phyloP scores from a whole-genome alignment of 2,797 vertebrate genomes.

The Trichosurus vulpecula region DNA sequence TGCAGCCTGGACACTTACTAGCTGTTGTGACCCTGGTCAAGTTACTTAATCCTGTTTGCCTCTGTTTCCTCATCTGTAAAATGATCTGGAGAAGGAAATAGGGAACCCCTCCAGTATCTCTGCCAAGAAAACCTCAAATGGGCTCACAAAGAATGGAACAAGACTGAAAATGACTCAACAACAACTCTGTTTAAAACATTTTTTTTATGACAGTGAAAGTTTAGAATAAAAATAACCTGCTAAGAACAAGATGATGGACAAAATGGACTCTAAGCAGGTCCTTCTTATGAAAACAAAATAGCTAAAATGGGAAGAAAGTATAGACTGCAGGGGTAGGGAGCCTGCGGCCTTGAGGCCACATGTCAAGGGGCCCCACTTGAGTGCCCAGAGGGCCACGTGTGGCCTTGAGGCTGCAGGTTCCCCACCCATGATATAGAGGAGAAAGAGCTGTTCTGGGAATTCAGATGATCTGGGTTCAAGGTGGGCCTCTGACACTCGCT shows the following conservation, averaged over 20 bases:
- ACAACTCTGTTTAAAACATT: not conserved
- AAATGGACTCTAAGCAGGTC: not conserved
- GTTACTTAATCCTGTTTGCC: not conserved
- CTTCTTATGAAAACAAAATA: not conserved
- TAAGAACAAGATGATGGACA: not conserved
- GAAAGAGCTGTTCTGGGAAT: not conserved
- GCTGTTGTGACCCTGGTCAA: not conserved
- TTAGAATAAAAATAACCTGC: not conserved
- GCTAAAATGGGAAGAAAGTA: not conserved
- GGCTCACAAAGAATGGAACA: not conserved
- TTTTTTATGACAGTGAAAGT: not conserved
- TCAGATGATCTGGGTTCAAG: not conserved
- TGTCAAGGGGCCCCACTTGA: no score
- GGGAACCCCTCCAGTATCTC: not conserved
- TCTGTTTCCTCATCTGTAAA: not conserved
- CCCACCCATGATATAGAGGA: not conserved
- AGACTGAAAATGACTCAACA: not conserved
- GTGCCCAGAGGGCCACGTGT: no score
- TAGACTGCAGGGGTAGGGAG: no score
- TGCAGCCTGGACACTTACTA: not conserved
- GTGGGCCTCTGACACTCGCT: not conserved
- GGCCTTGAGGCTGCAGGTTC: no score
- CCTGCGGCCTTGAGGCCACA: no score
- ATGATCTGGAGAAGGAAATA: not conserved
- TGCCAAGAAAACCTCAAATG: not conserved